Evolutionary conservation across 2,888 invertebrate species (phyloP).

Genomic region (Ischnus inquisitorius): DNA sequence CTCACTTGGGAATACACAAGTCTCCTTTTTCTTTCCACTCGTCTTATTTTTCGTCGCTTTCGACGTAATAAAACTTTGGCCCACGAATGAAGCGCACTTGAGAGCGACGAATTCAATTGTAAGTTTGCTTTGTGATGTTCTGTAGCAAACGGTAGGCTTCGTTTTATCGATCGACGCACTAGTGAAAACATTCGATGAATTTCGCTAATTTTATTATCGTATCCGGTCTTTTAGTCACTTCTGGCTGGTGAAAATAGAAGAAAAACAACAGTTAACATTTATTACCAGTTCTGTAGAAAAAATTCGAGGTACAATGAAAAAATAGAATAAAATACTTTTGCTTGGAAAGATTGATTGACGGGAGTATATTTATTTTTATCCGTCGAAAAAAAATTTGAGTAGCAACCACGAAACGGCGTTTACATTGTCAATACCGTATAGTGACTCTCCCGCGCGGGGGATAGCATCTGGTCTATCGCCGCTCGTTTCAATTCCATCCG

Average conservation of each 20-base stretch:
- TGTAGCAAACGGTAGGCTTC: background rate
- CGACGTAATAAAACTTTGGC: background rate
- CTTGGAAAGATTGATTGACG: background rate
- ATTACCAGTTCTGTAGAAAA: too few relatives aligned
- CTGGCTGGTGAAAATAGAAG: too few relatives aligned
- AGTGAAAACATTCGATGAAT: background rate
- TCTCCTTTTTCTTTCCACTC: background rate
- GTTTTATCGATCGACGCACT: too few relatives aligned
- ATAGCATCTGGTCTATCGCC: constrained; percentile 48
- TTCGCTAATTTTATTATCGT: background rate
- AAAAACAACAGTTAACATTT: too few relatives aligned
- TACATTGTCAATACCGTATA: background rate
- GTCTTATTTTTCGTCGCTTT: background rate
- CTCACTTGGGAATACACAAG: background rate
- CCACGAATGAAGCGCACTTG: background rate
- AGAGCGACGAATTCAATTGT: constrained; percentile 1
- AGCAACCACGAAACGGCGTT: background rate
- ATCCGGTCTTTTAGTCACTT: background rate
- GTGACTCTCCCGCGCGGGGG: background rate
- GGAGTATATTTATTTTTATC: background rate
- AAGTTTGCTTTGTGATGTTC: background rate
- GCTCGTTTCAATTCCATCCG: constrained; percentile 35
- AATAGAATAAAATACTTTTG: background rate
- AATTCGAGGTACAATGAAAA: too few relatives aligned
- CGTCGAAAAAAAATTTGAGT: background rate